A percentile compares a stretch with the other conserved stretches of the same genome.
Conservation (phyloP, 2,888 invertebrate species). For the Tinea semifulvella region DNA sequence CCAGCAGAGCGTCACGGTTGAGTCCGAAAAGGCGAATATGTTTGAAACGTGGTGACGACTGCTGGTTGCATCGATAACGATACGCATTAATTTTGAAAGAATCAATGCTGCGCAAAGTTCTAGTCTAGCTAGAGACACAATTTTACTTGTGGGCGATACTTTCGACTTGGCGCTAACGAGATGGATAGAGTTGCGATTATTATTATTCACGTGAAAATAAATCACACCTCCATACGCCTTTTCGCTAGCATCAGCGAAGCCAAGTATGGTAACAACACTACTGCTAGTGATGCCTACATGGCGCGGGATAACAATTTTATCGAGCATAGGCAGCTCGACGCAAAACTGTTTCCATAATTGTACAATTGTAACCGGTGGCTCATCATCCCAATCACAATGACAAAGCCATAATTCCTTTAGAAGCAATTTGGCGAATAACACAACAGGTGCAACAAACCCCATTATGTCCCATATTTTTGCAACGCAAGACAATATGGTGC, state of each 20-base stretch:
- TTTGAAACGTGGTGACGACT: neutral
- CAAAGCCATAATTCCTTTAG: constrained; percentile 17
- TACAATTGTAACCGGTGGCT: constrained; percentile 15
- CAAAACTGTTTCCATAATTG: constrained; percentile 15
- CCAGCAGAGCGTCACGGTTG: constrained; percentile 17
- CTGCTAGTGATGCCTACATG: constrained; percentile 5
- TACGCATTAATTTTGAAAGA: constrained; percentile 8
- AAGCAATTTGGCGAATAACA: constrained; percentile 17
- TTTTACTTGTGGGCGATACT: constrained; percentile 3
- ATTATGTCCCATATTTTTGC: constrained; percentile 19
- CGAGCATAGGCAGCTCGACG: neutral
- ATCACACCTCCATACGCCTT: constrained; percentile 17
- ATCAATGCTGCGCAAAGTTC: constrained; percentile 11
- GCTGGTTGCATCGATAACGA: neutral
- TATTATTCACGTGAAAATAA: constrained; percentile 8
- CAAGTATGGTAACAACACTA: neutral
- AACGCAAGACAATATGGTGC: constrained; percentile 18
- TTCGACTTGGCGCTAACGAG: constrained; percentile 11
- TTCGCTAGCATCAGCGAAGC: constrained; percentile 18
- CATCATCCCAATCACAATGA: constrained; percentile 18
- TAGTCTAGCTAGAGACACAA: constrained; percentile 9
- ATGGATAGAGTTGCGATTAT: neutral
- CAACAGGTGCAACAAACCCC: constrained; percentile 18
- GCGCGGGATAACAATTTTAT: neutral
- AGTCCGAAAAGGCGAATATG: constrained; percentile 12